Evolutionary conservation across 2,888 invertebrate genomes (phyloP), one percentile per base, ranked within the genome.

Genomic region (Pomacea canaliculata): DNA sequence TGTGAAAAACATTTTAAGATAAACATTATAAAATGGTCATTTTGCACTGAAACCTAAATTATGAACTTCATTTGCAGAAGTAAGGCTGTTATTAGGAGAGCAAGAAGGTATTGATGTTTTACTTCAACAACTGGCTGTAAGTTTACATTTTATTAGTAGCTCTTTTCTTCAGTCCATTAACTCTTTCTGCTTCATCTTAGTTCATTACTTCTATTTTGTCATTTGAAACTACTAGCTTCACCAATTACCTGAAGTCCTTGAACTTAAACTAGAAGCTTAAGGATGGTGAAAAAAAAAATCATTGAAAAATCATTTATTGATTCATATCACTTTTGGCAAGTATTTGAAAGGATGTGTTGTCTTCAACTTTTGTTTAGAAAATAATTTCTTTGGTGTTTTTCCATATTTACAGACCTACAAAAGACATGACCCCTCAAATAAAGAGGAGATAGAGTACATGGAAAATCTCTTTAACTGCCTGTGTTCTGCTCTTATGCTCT

Each of bases 371-470:
- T 5, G 16, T n/a, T 19, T 19, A 60, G 16, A 19, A 60, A 18
- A 37, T 37, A 37, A 60, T 60, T 19, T 60, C 60, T 60, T 60
- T 7, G 2, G 51, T 56, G 16, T 16, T 56, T 56, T 7, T 10
- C 51, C 51, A 56, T 56, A 66, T 4, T n/a, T 1, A 72, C 86
- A 95, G 95, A 95, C 95, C 87, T 98, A 97, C 92, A 98, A 98
- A 91, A 93, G 97, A 23, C 97, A 98, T 88, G 98, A 98, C 92
- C 98, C 98, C 0, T 93, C 93, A 73, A 94, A 95, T 75, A 94
- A 94, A 5, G 99, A 99, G 91, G 99, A 99, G 90, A 95, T 96
- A 86, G 99, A 99, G 91, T 95, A 97, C 87, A 99, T 99, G 99
- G 99, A 99, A 91, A 99, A 99, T 92, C 93, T 99, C 83, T 99